Evolutionary conservation across 2,888 invertebrate species (phyloP), one percentile per base, ranked within the genome.

Genomic region (Synanthedon myopaeformis): DNA sequence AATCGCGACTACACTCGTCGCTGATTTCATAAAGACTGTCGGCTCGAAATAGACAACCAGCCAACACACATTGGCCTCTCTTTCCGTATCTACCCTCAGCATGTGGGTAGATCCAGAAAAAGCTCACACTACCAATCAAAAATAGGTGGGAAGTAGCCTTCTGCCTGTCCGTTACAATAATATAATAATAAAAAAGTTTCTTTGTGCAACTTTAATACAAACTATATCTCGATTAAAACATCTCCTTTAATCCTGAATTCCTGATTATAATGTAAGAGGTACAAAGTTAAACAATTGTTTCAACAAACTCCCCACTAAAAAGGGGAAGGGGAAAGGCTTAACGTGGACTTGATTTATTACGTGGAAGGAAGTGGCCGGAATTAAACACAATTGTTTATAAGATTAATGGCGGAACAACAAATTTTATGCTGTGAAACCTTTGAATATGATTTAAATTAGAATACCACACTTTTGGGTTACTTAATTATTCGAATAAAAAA

Each of bases 391-490:
- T 51, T 51, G 51, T 51, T 51, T 51, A 35, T 41, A 51, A 35
- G 51, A 51, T 51, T 35, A 51, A 51, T 51, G 51, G 13, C 41
- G 28, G 51, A 49, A 51, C 51, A 51, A 51, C 51, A 51, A 51
- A 51, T 51, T 51, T 51, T 17, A 51, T 41, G 51, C 51, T 41
- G 51, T 28, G 51, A 13, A 51, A 35, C 51, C 49, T 28, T 28
- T 51, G 51, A 28, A 17, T 49, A 49, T 49, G 49, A 49, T 49
- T 49, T 49, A 49, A 49, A 49, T 12, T 45, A n/a, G 5, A 4
- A 45, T 45, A 13, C 35, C 35, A 35, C 35, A 35, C 35, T 35
- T n/a, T 35, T 35, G 35, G 35, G 35, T 35, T 35, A 35, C 35
- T 35, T 35, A 35, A 35, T 35, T 35, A 35, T 6, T 3, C 35